Evolutionary conservation across 2,888 invertebrate genomes (phyloP).

Genomic region (Lasioglossum zephyrum): DNA sequence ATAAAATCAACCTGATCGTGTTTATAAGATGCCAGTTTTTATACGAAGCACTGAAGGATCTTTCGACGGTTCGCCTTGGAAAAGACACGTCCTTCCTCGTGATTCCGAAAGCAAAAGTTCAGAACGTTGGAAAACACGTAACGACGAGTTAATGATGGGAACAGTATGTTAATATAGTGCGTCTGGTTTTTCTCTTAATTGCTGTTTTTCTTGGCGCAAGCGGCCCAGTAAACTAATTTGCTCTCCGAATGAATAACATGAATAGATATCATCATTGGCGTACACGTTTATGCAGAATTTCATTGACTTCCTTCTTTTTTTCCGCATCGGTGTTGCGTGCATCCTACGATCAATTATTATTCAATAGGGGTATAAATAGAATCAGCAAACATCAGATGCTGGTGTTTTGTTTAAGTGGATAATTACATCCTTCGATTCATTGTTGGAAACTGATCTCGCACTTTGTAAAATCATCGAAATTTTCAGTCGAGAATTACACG

Average conservation of each 20-base stretch:
- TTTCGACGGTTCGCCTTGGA: not conserved
- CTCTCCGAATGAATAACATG: constrained; percentile 10
- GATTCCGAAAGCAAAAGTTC: not conserved
- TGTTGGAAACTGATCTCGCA: not conserved
- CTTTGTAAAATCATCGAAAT: too few species aligned
- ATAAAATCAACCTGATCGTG: not conserved
- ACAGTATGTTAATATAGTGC: not conserved
- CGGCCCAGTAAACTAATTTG: constrained; percentile 21
- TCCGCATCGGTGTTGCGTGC: not conserved
- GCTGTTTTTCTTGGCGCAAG: constrained; percentile 22
- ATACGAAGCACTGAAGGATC: not conserved
- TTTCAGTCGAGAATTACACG: not conserved
- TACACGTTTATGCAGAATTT: constrained; percentile 2
- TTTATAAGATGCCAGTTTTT: not conserved
- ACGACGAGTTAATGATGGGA: not conserved
- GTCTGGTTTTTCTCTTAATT: not conserved
- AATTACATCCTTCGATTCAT: not conserved
- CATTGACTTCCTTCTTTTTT: constrained; percentile 6
- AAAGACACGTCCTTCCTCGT: not conserved
- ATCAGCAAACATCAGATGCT: not conserved
- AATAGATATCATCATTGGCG: constrained; percentile 6
- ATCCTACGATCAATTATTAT: constrained; percentile 11
- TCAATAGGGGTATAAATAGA: not conserved
- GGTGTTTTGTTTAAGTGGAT: not conserved
- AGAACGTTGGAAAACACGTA: not conserved